phyloP scores from a whole-genome alignment of 2,797 vertebrate species.

The Megalops cyprinoides region DNA sequence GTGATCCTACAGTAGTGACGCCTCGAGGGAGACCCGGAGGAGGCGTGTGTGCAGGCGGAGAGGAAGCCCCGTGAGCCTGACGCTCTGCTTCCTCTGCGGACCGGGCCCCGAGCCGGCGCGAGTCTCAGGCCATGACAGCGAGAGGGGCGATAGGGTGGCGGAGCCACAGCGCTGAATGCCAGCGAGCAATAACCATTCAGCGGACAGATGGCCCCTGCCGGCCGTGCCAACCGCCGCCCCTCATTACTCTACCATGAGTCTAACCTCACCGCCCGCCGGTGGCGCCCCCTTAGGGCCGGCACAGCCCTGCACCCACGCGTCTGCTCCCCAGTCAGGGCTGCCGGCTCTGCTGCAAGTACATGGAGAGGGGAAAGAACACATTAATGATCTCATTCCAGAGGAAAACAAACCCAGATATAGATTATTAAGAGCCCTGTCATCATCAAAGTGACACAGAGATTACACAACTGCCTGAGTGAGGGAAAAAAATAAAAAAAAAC shows the following conservation, averaged over 20 bases:
- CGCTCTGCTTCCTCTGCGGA: background rate
- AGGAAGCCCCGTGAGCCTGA: background rate
- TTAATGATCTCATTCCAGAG: slow-evolving; percentile 21
- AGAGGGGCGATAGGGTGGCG: background rate
- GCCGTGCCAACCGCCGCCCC: background rate
- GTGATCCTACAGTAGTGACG: slow-evolving; percentile 19
- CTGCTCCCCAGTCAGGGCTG: slow-evolving; percentile 29
- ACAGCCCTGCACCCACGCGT: slow-evolving; percentile 22
- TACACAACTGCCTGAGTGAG: background rate
- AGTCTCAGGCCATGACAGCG: background rate
- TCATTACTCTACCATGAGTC: slow-evolving; percentile 24
- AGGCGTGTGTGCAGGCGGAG: background rate
- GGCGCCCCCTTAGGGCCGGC: slow-evolving; percentile 19
- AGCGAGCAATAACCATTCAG: slow-evolving; percentile 35
- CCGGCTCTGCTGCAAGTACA: slow-evolving; percentile 31
- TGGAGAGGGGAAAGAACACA: slow-evolving; percentile 23
- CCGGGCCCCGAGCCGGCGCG: background rate
- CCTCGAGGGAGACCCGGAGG: slow-evolving; percentile 7
- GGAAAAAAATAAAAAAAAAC: background rate
- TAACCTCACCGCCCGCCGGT: slow-evolving; percentile 31
- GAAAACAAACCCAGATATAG: background rate
- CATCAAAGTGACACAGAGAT: background rate
- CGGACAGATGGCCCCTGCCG: slow-evolving; percentile 6
- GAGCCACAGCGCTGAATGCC: slow-evolving; percentile 23
- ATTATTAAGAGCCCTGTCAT: background rate